A percentile compares a stretch with the other conserved stretches of the same genome.
Evolutionary conservation across 2,113 vertebrate species (phyloP).

Genomic region (Corynorhinus townsendii): DNA sequence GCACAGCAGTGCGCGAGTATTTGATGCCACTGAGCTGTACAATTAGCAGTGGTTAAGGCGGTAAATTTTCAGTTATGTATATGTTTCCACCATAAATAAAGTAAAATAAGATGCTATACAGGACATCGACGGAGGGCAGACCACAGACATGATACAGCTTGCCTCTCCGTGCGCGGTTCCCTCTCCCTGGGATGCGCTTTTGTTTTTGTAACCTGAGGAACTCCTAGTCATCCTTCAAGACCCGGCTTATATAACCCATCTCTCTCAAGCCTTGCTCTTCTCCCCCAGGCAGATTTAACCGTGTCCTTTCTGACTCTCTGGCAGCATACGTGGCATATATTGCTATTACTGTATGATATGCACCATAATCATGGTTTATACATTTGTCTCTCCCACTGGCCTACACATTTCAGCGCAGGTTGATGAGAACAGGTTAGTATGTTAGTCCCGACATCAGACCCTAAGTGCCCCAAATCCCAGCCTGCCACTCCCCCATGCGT

Average conservation of each 20-base stretch:
- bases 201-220: not conserved
- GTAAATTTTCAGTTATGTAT: rapidly evolving
- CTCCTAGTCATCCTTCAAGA: not conserved
- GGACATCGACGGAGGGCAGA: rapidly evolving
- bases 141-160: too few relatives aligned
- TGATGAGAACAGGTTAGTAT: not conserved
- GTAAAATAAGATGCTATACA: not conserved
- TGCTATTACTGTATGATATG: not conserved
- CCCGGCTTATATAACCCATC: not conserved
- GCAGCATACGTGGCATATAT: not conserved
- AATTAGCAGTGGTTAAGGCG: not conserved
- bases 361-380: rapidly evolving
- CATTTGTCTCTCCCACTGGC: not conserved
- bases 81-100: not conserved
- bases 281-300: not conserved
- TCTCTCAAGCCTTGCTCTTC: not conserved
- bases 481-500: not conserved
- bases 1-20: rapidly evolving
- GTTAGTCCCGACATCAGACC: too few relatives aligned
- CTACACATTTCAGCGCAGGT: not conserved
- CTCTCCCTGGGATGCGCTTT: not conserved
- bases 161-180: rapidly evolving
- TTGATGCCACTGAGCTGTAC: not conserved
- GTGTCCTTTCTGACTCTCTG: not conserved
- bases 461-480: not conserved